Evolutionary conservation across 2,797 vertebrate genomes (phyloP), one percentile per base, ranked within the genome.

Genomic region (Pangasius krempfi): DNA sequence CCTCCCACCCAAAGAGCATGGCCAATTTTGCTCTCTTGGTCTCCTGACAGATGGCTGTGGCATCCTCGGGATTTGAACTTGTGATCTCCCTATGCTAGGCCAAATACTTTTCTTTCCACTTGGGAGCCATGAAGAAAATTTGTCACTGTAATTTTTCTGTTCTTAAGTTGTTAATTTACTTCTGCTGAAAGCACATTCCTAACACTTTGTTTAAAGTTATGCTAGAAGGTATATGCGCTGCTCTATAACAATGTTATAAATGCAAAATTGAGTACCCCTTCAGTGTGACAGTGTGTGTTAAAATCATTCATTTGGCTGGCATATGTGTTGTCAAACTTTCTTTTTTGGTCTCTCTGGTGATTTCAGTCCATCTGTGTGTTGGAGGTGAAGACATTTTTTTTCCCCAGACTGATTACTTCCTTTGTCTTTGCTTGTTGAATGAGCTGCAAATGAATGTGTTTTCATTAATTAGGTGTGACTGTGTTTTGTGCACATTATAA

Each of bases 401-500:
- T 5, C 2, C 47, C 60, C 81, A 64, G 58, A 20, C 81, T 47
- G 60, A 47, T 83, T 58, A 25, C 30, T 25, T 78, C 75, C 5
- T 72, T 86, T 68, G 22, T 68, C 37, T 37, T 52, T 56, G 37
- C 20, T 80, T 33, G 18, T 6, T n/a, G 58, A 88, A 78, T 47
- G 68, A 85, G 79, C 44, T 40, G 52, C 85, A 82, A 72, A 88
- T 89, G 10, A 89, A 82, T 70, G 58, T 3, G 76, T 70, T 73
- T 88, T 52, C 33, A 75, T 86, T 88, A 85, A 87, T 88, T 81
- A 89, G 81, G 30, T 56, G 58, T n/a, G 58, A 14, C 37, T 37
- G 88, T 88, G 80, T 85, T 91, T 88, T 87, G 54, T 37, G 25
- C 60, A 40, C 16, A 58, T 91, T 66, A 78, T 25, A 44, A 89